These are phyloP conservation scores for Physocephala rufipes DNA, from an alignment of 2,888 invertebrate genomes.

Conservation along the genomic window DNA sequence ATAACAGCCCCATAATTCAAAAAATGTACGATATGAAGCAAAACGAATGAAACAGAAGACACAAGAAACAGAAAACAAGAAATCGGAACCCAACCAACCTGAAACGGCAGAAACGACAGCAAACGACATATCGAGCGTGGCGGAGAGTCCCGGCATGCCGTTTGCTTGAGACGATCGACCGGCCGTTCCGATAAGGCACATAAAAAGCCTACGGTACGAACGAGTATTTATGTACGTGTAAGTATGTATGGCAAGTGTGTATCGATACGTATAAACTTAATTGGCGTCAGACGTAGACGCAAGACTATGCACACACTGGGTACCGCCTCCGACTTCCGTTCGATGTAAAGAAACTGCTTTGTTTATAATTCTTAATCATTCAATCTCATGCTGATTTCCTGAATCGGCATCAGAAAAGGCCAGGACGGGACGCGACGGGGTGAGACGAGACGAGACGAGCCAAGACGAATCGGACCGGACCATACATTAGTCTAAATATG, in stretches of 20 bases:
- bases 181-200: conserved; percentile 12
- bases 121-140: not conserved
- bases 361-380: conserved; percentile 6
- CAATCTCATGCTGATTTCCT: not conserved
- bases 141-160: not conserved
- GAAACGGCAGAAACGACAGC: not conserved
- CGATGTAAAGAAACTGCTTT: conserved; percentile 28
- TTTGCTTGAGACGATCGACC: conserved; percentile 4
- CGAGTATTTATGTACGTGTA: not conserved
- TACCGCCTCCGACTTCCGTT: conserved; percentile 42
- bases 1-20: no score
- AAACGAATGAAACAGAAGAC: no score
- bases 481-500: no score
- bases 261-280: not conserved
- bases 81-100: conserved; percentile 13
- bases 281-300: conserved; percentile 5
- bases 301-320: conserved; percentile 8
- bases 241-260: no score
- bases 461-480: no score
- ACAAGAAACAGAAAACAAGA: not conserved
- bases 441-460: no score
- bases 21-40: no score
- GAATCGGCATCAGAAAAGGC: not conserved
- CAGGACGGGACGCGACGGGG: not conserved
- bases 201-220: conserved; percentile 13